These are phyloP conservation scores for Triplophysa yarkandensis DNA, from an alignment of 2,797 vertebrate genomes.

Conservation along the genomic window DNA sequence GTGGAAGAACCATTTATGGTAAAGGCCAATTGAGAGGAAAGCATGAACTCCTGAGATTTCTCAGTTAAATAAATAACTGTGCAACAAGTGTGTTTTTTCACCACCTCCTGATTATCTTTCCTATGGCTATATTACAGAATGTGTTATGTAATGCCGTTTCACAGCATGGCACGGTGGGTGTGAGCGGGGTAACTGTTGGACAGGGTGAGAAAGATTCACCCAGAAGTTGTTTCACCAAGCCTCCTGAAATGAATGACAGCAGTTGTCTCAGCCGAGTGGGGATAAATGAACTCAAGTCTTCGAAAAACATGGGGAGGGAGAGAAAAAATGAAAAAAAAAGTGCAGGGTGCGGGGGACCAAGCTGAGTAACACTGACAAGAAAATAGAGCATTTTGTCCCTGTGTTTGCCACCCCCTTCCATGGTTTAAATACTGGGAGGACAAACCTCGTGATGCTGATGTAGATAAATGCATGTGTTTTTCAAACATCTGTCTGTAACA, in stretches of 20 bases:
- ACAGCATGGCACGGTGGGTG: conserved; percentile 4
- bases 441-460: conserved; percentile 15
- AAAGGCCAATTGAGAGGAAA: not conserved
- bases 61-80: not conserved
- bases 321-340: not conserved
- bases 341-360: not conserved
- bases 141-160: conserved; percentile 24
- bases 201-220: conserved; percentile 37
- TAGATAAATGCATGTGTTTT: conserved; percentile 23
- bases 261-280: conserved; percentile 14
- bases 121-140: conserved; percentile 3
- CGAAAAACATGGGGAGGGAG: not conserved
- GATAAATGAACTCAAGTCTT: conserved; percentile 23
- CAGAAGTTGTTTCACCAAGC: conserved; percentile 16
- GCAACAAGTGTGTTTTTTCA: not conserved
- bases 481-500: conserved; percentile 27
- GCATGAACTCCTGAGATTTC: not conserved
- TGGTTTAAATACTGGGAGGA: conserved; percentile 32
- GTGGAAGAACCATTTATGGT: not conserved
- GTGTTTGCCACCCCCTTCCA: conserved; percentile 16
- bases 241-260: conserved; percentile 30
- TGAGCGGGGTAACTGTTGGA: conserved; percentile 2
- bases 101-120: not conserved
- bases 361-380: conserved; percentile 14
- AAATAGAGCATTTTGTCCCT: conserved; percentile 32